Base-by-base conservation (phyloP, 92 coral and sea anemone species). In the Epizoanthus rinbou region DNA sequence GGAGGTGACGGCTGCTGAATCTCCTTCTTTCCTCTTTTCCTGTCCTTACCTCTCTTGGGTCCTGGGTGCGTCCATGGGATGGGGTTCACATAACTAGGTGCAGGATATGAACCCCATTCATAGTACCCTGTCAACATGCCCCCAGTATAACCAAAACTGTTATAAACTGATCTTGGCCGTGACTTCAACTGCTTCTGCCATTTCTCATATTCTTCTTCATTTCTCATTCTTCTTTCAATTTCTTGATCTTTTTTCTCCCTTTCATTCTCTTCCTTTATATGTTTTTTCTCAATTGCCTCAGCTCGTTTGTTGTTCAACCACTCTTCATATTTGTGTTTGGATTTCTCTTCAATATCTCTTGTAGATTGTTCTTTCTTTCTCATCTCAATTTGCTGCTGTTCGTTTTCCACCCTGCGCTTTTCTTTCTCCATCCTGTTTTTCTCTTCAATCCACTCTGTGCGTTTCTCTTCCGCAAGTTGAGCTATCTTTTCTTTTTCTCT, bases 41-140 rank as follows among this genome's bases (percentile, higher is more conserved):
- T 87, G 5, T 74, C 91, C 79, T 80, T 89, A 60, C 73, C 73
- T 63, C 89, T 83, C 62, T 91, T 91, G 35, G 84, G 76, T 31
- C 83, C 91, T 43, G 98, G 79, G 53, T 79, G 93, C 15, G 92
- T 93, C 99, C 99, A 97, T 8, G 99, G 99, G 68, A 94, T 73
- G 16, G 99, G 99, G 90, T 97, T 97, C 53, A 69, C 88, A 57
- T 94, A 97, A 31, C 90, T 90, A 0, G 99, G 99, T 60, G 89
- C 86, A 3, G 99, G 99, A 67, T 97, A 97, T n/a, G 94, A 91
- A 4, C 93, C 98, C 98, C 99, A 97, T 28, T 94, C 97, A 60
- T 97, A 97, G 86, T 88, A 93, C 31, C 98, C 94, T 8, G 90
- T 94, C 69, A 97, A 75, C 75, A 82, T 87, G 45, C 94, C 98